Conservation (phyloP, 2,888 invertebrate genomes). For the Muscina levida region DNA sequence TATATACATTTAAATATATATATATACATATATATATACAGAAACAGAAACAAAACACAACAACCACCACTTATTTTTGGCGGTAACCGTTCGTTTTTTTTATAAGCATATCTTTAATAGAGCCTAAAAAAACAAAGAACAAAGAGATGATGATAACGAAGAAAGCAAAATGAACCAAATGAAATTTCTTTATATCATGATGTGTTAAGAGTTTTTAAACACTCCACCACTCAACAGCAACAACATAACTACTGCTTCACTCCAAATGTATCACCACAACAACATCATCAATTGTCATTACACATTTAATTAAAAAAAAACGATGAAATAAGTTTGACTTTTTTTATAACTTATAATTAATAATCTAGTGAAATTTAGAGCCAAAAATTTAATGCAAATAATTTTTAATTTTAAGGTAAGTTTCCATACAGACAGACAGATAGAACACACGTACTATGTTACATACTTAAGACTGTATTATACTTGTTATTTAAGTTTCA, state of each 20-base stretch:
- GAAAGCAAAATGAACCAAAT: conserved; percentile 16
- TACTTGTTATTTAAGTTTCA: background rate
- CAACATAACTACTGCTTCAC: conserved; percentile 41
- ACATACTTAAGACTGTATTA: background rate
- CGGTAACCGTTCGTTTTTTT: conserved; percentile 21
- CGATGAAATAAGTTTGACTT: conserved; percentile 59
- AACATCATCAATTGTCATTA: conserved; percentile 9
- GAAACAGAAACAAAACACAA: background rate
- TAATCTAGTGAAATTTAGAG: conserved; percentile 70
- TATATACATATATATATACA: conserved; percentile 22
- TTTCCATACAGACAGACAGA: too few species aligned
- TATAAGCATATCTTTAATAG: conserved; percentile 54
- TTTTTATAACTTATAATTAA: conserved; percentile 52
- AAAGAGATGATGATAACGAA: conserved; percentile 33
- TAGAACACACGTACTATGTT: too few species aligned
- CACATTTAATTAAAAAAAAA: conserved; percentile 37
- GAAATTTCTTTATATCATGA: conserved; percentile 25
- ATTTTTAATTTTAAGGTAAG: conserved; percentile 72
- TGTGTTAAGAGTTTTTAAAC: conserved; percentile 19
- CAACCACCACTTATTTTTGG: conserved; percentile 3
- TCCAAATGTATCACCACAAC: conserved; percentile 13
- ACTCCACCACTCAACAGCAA: conserved; percentile 2
- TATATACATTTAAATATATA: conserved; percentile 31
- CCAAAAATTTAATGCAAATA: conserved; percentile 73
- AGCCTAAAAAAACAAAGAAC: conserved; percentile 42